Evolutionary conservation across 2,113 vertebrate species (phyloP).

Genomic region (Malurus alboscapulatus): DNA sequence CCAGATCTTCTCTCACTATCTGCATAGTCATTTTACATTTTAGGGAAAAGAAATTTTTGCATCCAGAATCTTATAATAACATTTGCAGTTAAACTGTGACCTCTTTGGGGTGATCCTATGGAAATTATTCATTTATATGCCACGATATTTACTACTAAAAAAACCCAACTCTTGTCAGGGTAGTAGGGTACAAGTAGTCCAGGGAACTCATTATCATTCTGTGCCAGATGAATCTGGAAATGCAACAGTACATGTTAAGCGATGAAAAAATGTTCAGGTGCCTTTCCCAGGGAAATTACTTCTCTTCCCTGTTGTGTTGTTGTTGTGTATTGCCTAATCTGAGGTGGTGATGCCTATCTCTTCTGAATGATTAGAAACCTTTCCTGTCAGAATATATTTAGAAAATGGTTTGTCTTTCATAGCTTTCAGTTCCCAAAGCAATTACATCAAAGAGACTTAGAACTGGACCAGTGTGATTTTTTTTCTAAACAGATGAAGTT

Average conservation of each 20-base stretch:
- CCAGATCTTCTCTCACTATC: not conserved
- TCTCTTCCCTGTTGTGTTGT: slow-evolving; percentile 1
- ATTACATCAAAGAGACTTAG: not conserved
- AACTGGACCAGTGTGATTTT: not conserved
- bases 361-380: slow-evolving; percentile 21
- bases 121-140: not conserved
- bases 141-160: not conserved
- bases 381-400: slow-evolving; percentile 32
- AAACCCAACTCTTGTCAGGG: not conserved
- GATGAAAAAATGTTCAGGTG: slow-evolving; percentile 2
- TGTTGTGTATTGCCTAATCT: not conserved
- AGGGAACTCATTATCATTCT: slow-evolving; percentile 24
- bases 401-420: not conserved
- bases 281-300: slow-evolving; percentile 33
- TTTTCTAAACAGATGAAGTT: not conserved
- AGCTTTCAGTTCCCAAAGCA: slow-evolving; percentile 20
- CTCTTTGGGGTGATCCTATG: not conserved
- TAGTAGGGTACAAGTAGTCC: not conserved
- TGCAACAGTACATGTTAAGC: not conserved
- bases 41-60: not conserved
- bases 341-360: slow-evolving; percentile 8
- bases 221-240: slow-evolving; percentile 1
- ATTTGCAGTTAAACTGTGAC: not conserved
- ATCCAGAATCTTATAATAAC: not conserved
- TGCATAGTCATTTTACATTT: not conserved